Evolutionary conservation across 2,888 invertebrate genomes (phyloP).

Genomic region (Thyatira batis): DNA sequence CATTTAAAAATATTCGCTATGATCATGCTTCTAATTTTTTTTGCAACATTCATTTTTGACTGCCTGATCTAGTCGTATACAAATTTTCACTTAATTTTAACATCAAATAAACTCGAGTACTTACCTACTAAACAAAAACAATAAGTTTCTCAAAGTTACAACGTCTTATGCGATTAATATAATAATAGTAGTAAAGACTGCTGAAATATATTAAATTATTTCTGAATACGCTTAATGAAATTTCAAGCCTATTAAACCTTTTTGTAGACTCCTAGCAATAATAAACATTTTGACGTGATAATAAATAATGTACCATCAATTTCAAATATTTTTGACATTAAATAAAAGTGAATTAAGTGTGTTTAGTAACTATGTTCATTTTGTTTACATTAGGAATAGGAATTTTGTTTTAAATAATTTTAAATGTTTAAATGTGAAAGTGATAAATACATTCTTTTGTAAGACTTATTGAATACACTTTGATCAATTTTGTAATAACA

Average conservation of each 20-base stretch:
- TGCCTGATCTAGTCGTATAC: too few relatives aligned
- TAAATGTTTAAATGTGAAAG: slow-evolving; percentile 12
- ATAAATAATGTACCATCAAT: not conserved
- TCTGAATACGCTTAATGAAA: not conserved
- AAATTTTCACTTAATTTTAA: too few relatives aligned
- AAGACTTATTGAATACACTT: slow-evolving; percentile 13
- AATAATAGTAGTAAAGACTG: not conserved
- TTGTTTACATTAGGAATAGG: too few relatives aligned
- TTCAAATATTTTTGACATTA: not conserved
- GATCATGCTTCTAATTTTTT: too few relatives aligned
- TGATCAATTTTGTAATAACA: slow-evolving; percentile 34
- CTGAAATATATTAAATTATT: not conserved
- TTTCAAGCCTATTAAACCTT: not conserved
- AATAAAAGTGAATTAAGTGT: not conserved
- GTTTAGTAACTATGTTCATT: not conserved
- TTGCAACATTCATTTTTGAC: too few relatives aligned
- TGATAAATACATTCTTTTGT: slow-evolving; percentile 15
- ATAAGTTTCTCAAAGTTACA: too few relatives aligned
- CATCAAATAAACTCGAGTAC: too few relatives aligned
- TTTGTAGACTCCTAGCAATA: not conserved
- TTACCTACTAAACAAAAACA: too few relatives aligned
- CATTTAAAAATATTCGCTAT: too few relatives aligned
- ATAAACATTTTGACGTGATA: not conserved
- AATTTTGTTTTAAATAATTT: not conserved
- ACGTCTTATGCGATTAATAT: not conserved